phyloP scores from a whole-genome alignment of 2,797 vertebrate species.

The Lacerta bilineata region DNA sequence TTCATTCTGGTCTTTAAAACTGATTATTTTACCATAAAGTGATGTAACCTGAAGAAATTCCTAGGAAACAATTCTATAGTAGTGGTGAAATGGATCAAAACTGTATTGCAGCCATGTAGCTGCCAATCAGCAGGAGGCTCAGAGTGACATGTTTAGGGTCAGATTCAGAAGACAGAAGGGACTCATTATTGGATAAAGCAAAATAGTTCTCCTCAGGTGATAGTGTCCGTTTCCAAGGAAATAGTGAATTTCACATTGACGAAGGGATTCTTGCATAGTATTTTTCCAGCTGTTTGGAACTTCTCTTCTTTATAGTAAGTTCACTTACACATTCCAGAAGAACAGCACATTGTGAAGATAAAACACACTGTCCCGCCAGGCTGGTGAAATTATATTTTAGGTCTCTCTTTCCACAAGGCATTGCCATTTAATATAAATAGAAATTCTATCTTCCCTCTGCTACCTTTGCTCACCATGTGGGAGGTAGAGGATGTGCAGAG shows the following conservation, averaged over 20 bases:
- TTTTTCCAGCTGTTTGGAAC: slow-evolving; percentile 9
- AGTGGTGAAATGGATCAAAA: slow-evolving; percentile 56
- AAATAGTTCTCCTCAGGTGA: slow-evolving; percentile 13
- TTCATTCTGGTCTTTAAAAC: slow-evolving; percentile 30
- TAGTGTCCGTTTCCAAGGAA: slow-evolving; percentile 13
- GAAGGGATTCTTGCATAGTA: background rate
- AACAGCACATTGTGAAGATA: background rate
- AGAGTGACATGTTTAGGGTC: background rate
- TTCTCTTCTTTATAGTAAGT: background rate
- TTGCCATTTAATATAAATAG: background rate
- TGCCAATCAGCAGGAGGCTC: background rate
- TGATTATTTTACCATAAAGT: slow-evolving; percentile 38
- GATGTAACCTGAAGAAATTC: slow-evolving; percentile 11
- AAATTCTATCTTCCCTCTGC: background rate
- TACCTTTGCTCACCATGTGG: background rate
- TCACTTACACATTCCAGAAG: background rate
- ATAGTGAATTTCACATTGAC: slow-evolving; percentile 34
- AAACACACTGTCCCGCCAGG: background rate
- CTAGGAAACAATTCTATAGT: slow-evolving; percentile 60
- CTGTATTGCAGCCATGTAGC: background rate
- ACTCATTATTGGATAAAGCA: slow-evolving; percentile 21
- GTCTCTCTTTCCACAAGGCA: background rate
- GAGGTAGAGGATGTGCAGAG: slow-evolving; percentile 23
- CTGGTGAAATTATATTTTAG: slow-evolving; percentile 20
- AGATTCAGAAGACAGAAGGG: background rate